Evolutionary conservation across 92 coral and sea anemone genomes (phyloP), one percentile per base, ranked within the genome.

Genomic region (Meandrina meandrites): DNA sequence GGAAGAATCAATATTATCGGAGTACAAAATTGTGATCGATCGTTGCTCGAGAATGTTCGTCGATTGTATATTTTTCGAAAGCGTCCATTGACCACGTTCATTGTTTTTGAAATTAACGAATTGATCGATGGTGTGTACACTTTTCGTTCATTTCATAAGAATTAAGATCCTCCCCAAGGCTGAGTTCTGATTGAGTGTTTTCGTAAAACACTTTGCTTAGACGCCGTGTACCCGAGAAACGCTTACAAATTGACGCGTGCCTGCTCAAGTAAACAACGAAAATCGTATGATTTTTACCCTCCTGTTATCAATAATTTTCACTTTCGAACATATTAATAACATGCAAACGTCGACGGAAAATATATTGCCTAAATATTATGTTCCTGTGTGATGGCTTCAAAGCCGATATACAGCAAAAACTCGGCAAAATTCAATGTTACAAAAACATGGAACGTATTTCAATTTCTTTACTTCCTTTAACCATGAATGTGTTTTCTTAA

Each of bases 101-200:
- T 56, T 74, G 54, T 74, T 51, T 71, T 74, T 24, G 21, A 82
- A 81, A 70, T 31, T 47, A 82, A 84, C 50, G 56, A 74, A 84
- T 22, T 56, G 79, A 56, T 71, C 57, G 69, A 57, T 19, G 19
- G 78, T 24, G 36, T 28, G 31, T 69, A 31, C 53, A 37, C 15
- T 67, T 81, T 45, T 31, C 45, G 35, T 66, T 27, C 56, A 66
- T 81, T 66, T 64, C 14, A 35, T 58, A 21, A 37, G 67, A 17
- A 81, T 22, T 40, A 79, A 48, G 85, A 81, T 47, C 76, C 76
- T 81, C 76, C 76, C 56, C 42, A 4, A 47, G 64, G 32, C 62
- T 13, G 14, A 40, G 82, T 79, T 34, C 31, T 67, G 21, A 81
- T 81, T 81, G 72, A 81, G 27, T 66, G 0, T 15, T 27, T 15